Evolutionary conservation across 2,113 vertebrate genomes (phyloP), one percentile per base, ranked within the genome.

Genomic region (Dendropsophus ebraccatus): DNA sequence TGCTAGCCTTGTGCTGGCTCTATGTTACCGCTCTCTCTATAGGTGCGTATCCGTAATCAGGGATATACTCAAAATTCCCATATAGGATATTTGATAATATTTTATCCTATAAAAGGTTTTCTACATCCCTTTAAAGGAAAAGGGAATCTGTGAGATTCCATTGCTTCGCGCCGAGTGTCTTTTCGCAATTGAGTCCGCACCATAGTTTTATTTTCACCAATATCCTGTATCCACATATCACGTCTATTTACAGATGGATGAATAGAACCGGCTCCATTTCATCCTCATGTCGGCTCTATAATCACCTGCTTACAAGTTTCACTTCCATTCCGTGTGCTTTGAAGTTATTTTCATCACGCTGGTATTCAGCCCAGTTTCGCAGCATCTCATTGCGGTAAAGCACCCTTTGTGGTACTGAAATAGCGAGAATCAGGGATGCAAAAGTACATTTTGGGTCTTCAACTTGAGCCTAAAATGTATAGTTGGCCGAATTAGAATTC

Each of bases 271-370:
- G 19, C 11, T 79, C 32, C 21, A 37, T 58, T 37, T 28, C 76
- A 37, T 30, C 30, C 21, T 23, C 52, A 6, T 30, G 76, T 58
- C 76, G 37, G 76, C 32, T 79, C 32, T 30, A n/a, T 79, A 79
- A 79, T 79, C 52, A 58, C 30, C 76, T 35, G 52, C 75, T 35
- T 78, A 54, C 30, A 56, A 56, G 75, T 79, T 37, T 79, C 32
- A 10, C 4, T 58, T 58, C 76, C 52, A 35, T 79, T 79, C 30
- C 2, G n/a, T 58, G 19, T 0, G 11, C 76, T 79, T 58, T 79
- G 52, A 79, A 58, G 76, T 41, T 79, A 58, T 79, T 79, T 79
- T 58, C 52, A 58, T 79, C 76, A 79, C 21, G 30, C 76, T 79
- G 76, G 28, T 58, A 58, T 56, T 58, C 32, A 79, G 30, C 76